phyloP scores from a whole-genome alignment of 2,888 invertebrate genomes.

The Dermolepida albohirtum region DNA sequence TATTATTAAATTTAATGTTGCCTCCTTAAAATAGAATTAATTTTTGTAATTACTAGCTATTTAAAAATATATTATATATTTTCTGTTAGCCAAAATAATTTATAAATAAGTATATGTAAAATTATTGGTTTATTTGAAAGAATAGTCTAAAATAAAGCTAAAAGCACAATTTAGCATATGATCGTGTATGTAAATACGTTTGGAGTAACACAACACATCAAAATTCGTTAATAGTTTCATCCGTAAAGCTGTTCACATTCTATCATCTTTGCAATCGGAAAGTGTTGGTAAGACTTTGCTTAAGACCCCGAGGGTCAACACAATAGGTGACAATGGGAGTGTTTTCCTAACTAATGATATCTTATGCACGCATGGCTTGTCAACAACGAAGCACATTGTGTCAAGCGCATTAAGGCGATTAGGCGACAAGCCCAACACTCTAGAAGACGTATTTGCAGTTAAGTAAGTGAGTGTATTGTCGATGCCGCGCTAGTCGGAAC shows the following conservation, averaged over 20 bases:
- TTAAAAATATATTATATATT: too few species aligned
- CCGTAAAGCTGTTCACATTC: slow-evolving; percentile 32
- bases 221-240: not conserved
- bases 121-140: too few species aligned
- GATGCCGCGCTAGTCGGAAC: slow-evolving; percentile 7
- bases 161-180: too few species aligned
- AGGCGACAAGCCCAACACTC: slow-evolving; percentile 42
- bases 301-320: slow-evolving; percentile 60
- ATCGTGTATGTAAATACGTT: too few species aligned
- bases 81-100: too few species aligned
- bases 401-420: slow-evolving; percentile 44
- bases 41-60: too few species aligned
- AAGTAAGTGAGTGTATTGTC: slow-evolving; percentile 10
- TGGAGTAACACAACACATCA: too few species aligned
- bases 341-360: slow-evolving; percentile 67
- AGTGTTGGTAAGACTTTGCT: slow-evolving; percentile 55
- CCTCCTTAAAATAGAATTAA: too few species aligned
- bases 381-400: slow-evolving; percentile 54
- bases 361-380: slow-evolving; percentile 64
- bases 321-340: slow-evolving; percentile 65
- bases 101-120: too few species aligned
- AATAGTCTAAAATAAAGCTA: too few species aligned
- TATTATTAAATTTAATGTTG: too few species aligned
- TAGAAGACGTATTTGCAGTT: slow-evolving; percentile 4
- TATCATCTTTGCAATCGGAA: slow-evolving; percentile 20